Conservation (phyloP, 1,140 invertebrate species). For the Saccostrea glomerata region DNA sequence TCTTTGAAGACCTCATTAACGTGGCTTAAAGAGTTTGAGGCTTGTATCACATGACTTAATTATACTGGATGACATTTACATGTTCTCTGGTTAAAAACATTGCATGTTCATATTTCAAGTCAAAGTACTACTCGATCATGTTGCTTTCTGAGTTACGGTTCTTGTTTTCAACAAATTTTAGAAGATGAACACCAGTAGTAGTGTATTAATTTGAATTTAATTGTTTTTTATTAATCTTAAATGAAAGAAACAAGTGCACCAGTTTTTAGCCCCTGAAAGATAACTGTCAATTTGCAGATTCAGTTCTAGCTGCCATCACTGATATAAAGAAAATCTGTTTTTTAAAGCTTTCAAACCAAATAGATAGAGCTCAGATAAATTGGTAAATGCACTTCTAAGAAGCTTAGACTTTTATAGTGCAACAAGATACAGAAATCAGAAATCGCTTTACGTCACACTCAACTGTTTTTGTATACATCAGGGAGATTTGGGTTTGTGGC, state of each 20-base stretch:
- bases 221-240: background rate
- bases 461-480: background rate
- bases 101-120: no score
- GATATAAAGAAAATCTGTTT: background rate
- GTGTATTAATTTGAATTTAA: background rate
- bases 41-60: background rate
- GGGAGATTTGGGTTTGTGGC: background rate
- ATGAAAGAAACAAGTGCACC: background rate
- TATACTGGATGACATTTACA: background rate
- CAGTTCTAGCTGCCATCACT: background rate
- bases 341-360: background rate
- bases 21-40: background rate
- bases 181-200: background rate
- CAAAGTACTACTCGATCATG: no score
- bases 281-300: slow-evolving; percentile 2
- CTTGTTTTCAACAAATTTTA: background rate
- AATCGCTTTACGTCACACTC: background rate
- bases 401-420: background rate
- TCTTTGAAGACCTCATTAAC: slow-evolving; percentile 21
- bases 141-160: background rate
- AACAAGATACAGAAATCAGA: slow-evolving; percentile 1
- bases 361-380: background rate
- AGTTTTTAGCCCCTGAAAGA: background rate
- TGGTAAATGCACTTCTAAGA: background rate
- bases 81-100: background rate